phyloP scores from a whole-genome alignment of 2,888 invertebrate species.

The Cheilosia soror region DNA sequence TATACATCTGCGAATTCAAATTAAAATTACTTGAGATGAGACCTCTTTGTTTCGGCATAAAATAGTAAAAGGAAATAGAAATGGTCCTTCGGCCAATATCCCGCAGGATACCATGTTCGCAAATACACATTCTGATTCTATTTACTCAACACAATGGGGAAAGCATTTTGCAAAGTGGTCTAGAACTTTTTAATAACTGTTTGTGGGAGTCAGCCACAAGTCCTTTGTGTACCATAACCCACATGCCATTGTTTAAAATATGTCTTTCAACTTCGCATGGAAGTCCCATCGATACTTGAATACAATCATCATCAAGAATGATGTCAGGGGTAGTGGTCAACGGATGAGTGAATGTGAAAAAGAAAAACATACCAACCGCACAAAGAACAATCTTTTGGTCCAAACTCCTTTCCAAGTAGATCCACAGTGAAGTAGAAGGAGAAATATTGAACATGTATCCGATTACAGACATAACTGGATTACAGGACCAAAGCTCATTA shows the following conservation, averaged over 20 bases:
- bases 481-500: constrained; percentile 21
- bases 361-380: not conserved
- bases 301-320: not conserved
- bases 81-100: not conserved
- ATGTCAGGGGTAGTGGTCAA: not conserved
- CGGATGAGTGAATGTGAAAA: not conserved
- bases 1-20: no score
- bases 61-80: no score
- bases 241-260: not conserved
- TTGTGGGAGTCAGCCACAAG: not conserved
- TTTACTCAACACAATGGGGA: not conserved
- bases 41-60: no score
- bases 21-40: no score
- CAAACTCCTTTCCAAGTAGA: no score
- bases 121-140: not conserved
- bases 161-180: not conserved
- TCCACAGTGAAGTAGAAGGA: not conserved
- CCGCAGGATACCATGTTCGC: not conserved
- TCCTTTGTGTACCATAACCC: not conserved
- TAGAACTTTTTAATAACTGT: not conserved
- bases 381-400: not conserved
- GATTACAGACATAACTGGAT: constrained; percentile 13
- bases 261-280: not conserved
- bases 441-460: constrained; percentile 15
- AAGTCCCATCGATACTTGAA: not conserved